These are phyloP conservation scores for Rousettus leschenaultii DNA, from an alignment of 2,113 vertebrate genomes.

Conservation along the genomic window DNA sequence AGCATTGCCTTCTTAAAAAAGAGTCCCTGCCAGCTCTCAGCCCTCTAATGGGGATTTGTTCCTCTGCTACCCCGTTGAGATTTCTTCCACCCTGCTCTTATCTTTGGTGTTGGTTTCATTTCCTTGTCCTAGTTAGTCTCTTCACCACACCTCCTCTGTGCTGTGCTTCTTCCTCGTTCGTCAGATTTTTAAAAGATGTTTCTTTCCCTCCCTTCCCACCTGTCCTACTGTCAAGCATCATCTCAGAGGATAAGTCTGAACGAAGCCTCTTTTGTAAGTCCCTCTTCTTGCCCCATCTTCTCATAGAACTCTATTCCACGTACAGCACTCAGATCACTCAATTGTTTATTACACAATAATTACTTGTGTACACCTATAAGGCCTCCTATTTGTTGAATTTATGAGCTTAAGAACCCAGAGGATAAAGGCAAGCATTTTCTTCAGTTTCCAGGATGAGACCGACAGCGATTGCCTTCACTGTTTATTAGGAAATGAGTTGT, in stretches of 20 bases:
- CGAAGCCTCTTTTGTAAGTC: background rate
- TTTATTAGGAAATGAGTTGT: background rate
- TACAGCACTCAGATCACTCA: background rate
- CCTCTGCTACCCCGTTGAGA: background rate
- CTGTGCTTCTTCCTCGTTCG: background rate
- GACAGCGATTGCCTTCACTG: background rate
- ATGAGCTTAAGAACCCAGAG: background rate
- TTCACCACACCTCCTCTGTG: background rate
- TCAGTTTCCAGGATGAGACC: background rate
- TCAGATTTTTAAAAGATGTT: background rate
- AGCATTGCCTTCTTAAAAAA: background rate
- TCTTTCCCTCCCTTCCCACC: background rate
- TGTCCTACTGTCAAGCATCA: background rate
- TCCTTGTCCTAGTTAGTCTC: background rate
- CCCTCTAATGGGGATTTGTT: background rate
- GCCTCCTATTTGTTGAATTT: background rate
- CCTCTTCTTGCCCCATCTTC: background rate
- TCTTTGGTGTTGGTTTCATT: background rate
- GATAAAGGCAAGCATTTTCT: background rate
- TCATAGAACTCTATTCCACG: background rate
- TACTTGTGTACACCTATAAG: background rate
- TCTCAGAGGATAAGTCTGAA: background rate
- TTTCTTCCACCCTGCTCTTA: background rate
- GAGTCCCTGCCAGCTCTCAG: background rate
- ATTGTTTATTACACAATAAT: background rate